Evolutionary conservation across 30 jellyfish, hydroid and myxozoan species (phyloP), one percentile per base, ranked within the genome.

Genomic region (Sanderia malayensis): DNA sequence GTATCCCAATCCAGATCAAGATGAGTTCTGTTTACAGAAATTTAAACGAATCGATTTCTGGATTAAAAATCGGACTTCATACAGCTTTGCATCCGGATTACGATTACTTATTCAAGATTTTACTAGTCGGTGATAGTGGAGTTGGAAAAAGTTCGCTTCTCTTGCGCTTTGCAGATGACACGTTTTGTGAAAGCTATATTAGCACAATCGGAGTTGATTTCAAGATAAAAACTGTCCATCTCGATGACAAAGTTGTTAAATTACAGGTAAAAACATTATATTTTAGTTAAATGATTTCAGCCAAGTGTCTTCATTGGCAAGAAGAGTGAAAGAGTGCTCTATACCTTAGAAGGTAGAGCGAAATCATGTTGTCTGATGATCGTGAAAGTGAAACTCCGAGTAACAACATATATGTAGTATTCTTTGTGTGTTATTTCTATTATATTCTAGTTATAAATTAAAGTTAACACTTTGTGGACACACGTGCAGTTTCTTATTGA

Each of bases 161-260:
- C 32, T 33, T 86, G 31, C 70, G 96, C 23, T 86, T 86, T 61
- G 73, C 91, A 17, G 96, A 86, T 71, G 93, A 86, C 64, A 59
- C 58, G 17, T 86, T 86, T 52, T 77, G 86, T 21, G 88, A 79
- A 19, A 78, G 88, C 47, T 86, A 79, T 46, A 86, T 86, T 29
- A 86, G 96, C 76, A 86, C 96, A 21, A 86, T 86, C 26, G 96
- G 96, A 6, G 96, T 86, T 25, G 96, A 86, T 37, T 86, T 86
- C 49, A 86, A 86, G 58, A 86, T 86, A 2, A 86, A 86, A 69
- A 86, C 96, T 3, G 88, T 86, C 22, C 25, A 46, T 47, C 45
- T 86, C 11, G 96, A 86, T 71, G 88, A 68, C 47, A 86, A 86
- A 66, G 86, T 79, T 26, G 93, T 86, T 2, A 86, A 86, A 55